A percentile compares a stretch with the other conserved stretches of the same genome.
phyloP scores from a whole-genome alignment of 2,113 vertebrate species.

The Hemiprocne comata region DNA sequence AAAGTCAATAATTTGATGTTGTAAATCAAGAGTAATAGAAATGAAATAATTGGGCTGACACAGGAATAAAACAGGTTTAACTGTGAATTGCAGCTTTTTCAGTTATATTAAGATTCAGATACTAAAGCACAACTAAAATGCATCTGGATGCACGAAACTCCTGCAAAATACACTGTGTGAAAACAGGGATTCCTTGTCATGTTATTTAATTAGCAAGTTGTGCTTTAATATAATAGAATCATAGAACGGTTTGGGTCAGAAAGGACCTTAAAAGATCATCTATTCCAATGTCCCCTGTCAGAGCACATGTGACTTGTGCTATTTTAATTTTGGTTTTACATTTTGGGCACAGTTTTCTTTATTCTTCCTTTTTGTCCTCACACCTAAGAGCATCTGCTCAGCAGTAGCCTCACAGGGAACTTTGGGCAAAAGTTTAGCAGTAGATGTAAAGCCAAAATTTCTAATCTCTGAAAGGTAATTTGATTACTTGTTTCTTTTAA shows the following conservation, averaged over 20 bases:
- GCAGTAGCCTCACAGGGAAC: background rate
- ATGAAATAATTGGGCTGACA: background rate
- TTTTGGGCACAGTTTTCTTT: background rate
- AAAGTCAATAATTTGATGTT: background rate
- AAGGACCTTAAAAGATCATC: background rate
- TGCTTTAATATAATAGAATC: background rate
- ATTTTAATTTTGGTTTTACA: background rate
- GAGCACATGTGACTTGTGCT: background rate
- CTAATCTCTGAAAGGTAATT: constrained; percentile 31
- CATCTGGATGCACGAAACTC: background rate
- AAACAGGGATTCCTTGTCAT: background rate
- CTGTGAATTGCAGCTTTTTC: background rate
- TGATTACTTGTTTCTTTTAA: constrained; percentile 52
- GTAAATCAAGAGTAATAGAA: background rate
- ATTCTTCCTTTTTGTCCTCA: background rate
- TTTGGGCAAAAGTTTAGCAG: background rate
- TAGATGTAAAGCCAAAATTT: constrained; percentile 11
- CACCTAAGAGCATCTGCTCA: background rate
- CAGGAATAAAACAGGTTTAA: background rate
- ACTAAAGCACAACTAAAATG: background rate
- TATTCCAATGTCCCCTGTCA: background rate
- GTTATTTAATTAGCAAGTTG: background rate
- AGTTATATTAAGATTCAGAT: background rate
- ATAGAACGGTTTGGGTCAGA: background rate
- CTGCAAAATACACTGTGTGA: background rate